Conservation (phyloP, 2,113 vertebrate genomes). For the Lagenorhynchus albirostris region DNA sequence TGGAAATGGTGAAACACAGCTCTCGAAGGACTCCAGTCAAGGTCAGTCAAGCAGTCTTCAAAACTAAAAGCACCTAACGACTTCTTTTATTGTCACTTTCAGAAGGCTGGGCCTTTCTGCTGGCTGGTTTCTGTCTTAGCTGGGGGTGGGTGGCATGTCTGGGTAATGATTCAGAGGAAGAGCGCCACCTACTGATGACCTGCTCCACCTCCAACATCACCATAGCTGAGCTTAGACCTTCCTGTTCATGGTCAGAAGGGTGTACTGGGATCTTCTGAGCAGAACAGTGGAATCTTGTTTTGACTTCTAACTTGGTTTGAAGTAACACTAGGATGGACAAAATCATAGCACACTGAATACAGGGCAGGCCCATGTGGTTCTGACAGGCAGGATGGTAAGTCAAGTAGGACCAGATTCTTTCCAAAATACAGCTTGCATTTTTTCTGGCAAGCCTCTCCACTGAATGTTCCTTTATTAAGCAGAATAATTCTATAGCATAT, state of each 20-base stretch:
- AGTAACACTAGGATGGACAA: not conserved
- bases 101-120: not conserved
- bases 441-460: not conserved
- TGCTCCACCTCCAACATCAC: not conserved
- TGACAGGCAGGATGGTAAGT: not conserved
- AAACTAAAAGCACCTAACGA: not conserved
- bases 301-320: not conserved
- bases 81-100: not conserved
- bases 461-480: not conserved
- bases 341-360: not conserved
- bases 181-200: constrained; percentile 28
- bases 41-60: not conserved
- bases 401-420: not conserved
- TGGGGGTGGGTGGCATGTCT: not conserved
- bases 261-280: not conserved
- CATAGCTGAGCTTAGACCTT: not conserved
- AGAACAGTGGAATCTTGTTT: not conserved
- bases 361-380: not conserved
- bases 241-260: not conserved
- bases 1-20: not conserved
- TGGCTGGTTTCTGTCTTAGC: not conserved
- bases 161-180: constrained; percentile 8
- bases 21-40: not conserved
- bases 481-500: no score
- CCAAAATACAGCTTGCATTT: not conserved